Evolutionary conservation across 2,113 vertebrate genomes (phyloP).

Genomic region (Verasper variegatus): DNA sequence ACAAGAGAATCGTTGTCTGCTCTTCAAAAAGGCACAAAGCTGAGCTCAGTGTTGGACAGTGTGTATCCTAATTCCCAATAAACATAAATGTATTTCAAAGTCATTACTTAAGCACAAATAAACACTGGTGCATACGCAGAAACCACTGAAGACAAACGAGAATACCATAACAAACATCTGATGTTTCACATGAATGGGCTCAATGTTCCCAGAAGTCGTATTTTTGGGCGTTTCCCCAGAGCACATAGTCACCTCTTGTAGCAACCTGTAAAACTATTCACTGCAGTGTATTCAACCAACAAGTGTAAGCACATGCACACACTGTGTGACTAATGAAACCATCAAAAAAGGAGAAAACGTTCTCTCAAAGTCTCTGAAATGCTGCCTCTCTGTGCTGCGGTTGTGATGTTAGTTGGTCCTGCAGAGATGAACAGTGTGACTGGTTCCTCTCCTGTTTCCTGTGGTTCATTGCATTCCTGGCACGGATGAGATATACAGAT

Average conservation of each 20-base stretch:
- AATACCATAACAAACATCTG: neutral
- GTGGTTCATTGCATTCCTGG: slow-evolving; percentile 49
- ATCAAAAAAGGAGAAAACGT: slow-evolving; percentile 28
- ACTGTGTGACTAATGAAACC: slow-evolving; percentile 2
- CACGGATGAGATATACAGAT: slow-evolving; percentile 46
- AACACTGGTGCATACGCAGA: neutral
- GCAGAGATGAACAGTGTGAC: neutral
- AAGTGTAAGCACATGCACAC: slow-evolving; percentile 22
- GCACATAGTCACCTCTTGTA: slow-evolving; percentile 17
- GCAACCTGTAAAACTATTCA: slow-evolving; percentile 8
- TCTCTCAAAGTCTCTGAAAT: slow-evolving; percentile 41
- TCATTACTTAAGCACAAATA: neutral
- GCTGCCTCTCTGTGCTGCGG: slow-evolving; percentile 4
- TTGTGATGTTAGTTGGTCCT: slow-evolving; percentile 9
- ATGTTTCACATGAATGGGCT: slow-evolving; percentile 23
- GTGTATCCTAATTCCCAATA: neutral
- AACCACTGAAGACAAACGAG: neutral
- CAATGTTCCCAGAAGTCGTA: neutral
- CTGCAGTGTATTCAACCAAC: neutral
- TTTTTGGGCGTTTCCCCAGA: slow-evolving; percentile 29
- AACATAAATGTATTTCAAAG: neutral
- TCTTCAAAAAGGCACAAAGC: slow-evolving; percentile 37
- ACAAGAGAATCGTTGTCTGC: slow-evolving; percentile 23
- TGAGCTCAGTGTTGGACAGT: neutral
- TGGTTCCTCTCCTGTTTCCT: neutral